phyloP scores from a whole-genome alignment of 2,797 vertebrate genomes.

The Oreochromis mossambicus region DNA sequence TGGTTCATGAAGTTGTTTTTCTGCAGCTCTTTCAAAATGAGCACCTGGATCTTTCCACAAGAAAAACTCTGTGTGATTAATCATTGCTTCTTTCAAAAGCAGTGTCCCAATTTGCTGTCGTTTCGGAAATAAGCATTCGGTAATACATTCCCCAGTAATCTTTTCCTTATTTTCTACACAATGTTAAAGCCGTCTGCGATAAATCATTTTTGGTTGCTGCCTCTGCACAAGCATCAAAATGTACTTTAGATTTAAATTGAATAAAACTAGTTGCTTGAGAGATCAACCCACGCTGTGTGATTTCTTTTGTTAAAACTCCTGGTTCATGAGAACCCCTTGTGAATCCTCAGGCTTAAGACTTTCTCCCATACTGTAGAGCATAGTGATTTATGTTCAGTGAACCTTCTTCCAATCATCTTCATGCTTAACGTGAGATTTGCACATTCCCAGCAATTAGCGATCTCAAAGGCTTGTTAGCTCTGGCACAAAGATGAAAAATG shows the following conservation, averaged over 20 bases:
- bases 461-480: conserved; percentile 64
- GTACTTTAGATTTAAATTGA: conserved; percentile 33
- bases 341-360: neutral
- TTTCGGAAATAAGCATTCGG: conserved; percentile 35
- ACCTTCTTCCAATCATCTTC: conserved; percentile 51
- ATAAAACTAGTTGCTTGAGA: conserved; percentile 54
- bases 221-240: conserved; percentile 25
- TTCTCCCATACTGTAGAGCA: neutral
- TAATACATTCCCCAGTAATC: conserved; percentile 37
- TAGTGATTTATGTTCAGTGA: conserved; percentile 51
- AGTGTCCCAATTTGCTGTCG: conserved; percentile 29
- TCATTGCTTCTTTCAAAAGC: conserved; percentile 32
- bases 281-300: conserved; percentile 16
- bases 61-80: conserved; percentile 29
- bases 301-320: conserved; percentile 16
- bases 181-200: conserved; percentile 24
- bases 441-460: conserved; percentile 53
- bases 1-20: conserved; percentile 55
- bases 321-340: conserved; percentile 21
- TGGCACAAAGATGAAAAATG: conserved; percentile 66
- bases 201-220: conserved; percentile 27
- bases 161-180: conserved; percentile 39
- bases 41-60: conserved; percentile 49
- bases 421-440: conserved; percentile 50
- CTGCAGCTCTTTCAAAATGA: conserved; percentile 20